Percentiles rank a stretch among this genome's conserved stretches.
These are phyloP conservation scores for Otus sunia DNA, from an alignment of 2,113 vertebrate genomes.

Conservation along the genomic window DNA sequence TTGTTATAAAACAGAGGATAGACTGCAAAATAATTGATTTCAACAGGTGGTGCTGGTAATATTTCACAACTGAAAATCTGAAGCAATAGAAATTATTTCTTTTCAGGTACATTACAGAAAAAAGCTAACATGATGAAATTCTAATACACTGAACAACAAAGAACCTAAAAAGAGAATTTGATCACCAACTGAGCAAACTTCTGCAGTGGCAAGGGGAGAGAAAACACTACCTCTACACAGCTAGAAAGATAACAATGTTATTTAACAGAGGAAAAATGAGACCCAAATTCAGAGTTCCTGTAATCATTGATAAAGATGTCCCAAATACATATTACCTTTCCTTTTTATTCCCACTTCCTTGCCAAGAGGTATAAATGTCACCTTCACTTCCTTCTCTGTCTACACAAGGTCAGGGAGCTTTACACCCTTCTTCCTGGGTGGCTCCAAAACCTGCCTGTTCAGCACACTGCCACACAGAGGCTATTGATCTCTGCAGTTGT, in stretches of 20 bases:
- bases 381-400: slow-evolving; percentile 1
- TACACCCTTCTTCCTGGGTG: not conserved
- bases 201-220: not conserved
- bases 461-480: not conserved
- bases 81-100: not conserved
- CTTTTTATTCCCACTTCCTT: not conserved
- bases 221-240: not conserved
- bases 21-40: not conserved
- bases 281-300: not conserved
- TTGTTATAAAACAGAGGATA: not conserved
- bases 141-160: not conserved
- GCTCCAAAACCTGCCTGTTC: slow-evolving; percentile 12
- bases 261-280: not conserved
- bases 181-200: not conserved
- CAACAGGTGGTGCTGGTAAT: not conserved
- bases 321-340: not conserved
- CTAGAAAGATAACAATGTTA: not conserved
- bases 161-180: not conserved
- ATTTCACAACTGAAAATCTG: not conserved
- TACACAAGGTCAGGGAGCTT: slow-evolving; percentile 25
- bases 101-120: not conserved
- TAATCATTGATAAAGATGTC: not conserved
- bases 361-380: slow-evolving; percentile 11
- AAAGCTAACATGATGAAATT: not conserved
- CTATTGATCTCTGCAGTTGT: slow-evolving; percentile 1